phyloP scores from a whole-genome alignment of 2,888 invertebrate species.

The Rhopalosiphum nymphaeae region DNA sequence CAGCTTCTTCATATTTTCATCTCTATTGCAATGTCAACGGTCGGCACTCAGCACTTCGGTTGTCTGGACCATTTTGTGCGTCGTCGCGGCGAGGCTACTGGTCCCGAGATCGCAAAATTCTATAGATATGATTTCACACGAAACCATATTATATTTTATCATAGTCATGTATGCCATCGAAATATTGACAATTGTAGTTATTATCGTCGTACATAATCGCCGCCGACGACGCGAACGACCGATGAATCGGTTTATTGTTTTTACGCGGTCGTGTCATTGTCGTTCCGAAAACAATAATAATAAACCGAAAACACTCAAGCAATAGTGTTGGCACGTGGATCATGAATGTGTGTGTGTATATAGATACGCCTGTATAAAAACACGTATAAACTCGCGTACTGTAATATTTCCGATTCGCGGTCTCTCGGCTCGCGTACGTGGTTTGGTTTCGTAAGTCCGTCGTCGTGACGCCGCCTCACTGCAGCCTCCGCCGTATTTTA shows the following conservation, averaged over 20 bases:
- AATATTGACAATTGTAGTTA: neutral
- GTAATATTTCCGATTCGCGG: slow-evolving; percentile 28
- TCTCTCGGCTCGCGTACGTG: slow-evolving; percentile 2
- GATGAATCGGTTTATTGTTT: neutral
- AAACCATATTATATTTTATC: neutral
- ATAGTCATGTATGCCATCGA: neutral
- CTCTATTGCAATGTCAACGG: neutral
- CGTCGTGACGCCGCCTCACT: neutral
- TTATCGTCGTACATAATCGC: neutral
- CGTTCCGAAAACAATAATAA: slow-evolving; percentile 22
- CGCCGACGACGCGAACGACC: neutral
- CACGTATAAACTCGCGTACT: neutral
- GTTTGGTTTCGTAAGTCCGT: slow-evolving; percentile 14
- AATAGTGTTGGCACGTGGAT: neutral
- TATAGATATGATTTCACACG: neutral
- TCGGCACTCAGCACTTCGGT: neutral
- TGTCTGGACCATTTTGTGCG: neutral
- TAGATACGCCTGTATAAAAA: neutral
- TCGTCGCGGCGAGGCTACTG: neutral
- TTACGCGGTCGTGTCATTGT: neutral
- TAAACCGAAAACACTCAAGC: slow-evolving; percentile 43
- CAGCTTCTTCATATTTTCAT: neutral
- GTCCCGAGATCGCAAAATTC: neutral
- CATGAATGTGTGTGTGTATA: neutral
- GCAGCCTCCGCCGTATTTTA: neutral